These are phyloP conservation scores for Meloidogyne floridensis DNA, from an alignment of 1,140 invertebrate genomes.

Conservation along the genomic window DNA sequence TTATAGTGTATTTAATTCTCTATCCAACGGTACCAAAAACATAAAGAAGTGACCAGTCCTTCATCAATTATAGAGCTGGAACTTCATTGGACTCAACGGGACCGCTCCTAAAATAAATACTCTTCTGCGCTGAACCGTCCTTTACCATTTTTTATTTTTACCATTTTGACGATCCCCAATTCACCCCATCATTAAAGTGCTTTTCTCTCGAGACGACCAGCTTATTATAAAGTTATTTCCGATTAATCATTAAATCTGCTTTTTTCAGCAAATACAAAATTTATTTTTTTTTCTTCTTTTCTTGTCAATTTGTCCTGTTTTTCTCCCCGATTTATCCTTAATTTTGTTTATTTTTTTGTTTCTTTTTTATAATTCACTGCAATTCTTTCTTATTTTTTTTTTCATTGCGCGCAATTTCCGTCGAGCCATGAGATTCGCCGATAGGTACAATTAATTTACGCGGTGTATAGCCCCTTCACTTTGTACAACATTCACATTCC, in stretches of 20 bases:
- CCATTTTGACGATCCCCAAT: not conserved
- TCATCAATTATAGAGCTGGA: too few species aligned
- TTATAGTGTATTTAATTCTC: too few species aligned
- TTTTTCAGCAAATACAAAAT: not conserved
- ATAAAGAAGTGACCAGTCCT: too few species aligned
- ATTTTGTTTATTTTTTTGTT: not conserved
- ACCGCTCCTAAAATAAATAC: too few species aligned
- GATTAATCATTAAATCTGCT: not conserved
- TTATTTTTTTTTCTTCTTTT: not conserved
- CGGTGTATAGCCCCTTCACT: not conserved
- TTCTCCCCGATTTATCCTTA: not conserved
- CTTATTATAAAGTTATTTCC: not conserved
- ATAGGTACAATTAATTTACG: constrained; percentile 7
- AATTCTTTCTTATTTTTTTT: constrained; percentile 7
- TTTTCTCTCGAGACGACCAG: not conserved
- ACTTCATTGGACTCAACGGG: too few species aligned
- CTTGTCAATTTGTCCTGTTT: not conserved
- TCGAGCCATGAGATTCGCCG: not conserved
- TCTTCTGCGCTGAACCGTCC: not conserved
- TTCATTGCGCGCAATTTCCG: constrained; percentile 5
- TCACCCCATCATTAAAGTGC: not conserved
- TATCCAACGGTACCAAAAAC: too few species aligned
- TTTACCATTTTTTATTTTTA: not conserved
- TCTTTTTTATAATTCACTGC: not conserved
- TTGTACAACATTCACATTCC: not conserved